phyloP scores from a whole-genome alignment of 1,140 invertebrate species.

The Sminthurides bifidus region DNA sequence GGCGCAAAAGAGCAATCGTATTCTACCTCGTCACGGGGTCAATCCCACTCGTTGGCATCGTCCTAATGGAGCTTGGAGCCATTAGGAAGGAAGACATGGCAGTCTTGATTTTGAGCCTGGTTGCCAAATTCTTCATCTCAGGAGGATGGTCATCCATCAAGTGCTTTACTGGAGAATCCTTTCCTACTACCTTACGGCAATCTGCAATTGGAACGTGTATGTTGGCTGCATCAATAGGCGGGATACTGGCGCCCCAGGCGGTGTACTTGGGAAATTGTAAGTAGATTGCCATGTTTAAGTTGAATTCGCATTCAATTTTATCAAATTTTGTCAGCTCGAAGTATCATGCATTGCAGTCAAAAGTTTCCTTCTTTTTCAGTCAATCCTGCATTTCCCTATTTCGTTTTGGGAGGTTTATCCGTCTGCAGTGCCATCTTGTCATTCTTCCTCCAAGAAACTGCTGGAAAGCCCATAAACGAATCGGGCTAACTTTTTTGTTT shows the following conservation, averaged over 20 bases:
- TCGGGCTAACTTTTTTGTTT: too few species aligned
- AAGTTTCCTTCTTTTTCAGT: slow-evolving; percentile 2
- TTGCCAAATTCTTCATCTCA: slow-evolving; percentile 3
- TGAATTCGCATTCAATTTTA: background rate
- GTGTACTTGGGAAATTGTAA: slow-evolving; percentile 10
- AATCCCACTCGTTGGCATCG: background rate
- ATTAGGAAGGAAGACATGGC: background rate
- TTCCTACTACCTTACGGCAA: slow-evolving; percentile 6
- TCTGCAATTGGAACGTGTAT: background rate
- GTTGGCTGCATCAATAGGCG: slow-evolving; percentile 5
- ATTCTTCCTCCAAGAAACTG: slow-evolving; percentile 7
- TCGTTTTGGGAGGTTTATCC: slow-evolving; percentile 12
- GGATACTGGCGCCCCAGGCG: slow-evolving; percentile 8
- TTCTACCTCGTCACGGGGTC: background rate
- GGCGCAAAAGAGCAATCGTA: slow-evolving; percentile 1
- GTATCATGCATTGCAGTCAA: too few species aligned
- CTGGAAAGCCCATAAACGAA: slow-evolving; percentile 11
- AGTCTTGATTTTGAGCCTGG: background rate
- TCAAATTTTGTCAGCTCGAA: background rate
- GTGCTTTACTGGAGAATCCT: slow-evolving; percentile 17
- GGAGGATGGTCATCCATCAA: background rate
- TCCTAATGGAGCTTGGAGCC: slow-evolving; percentile 9
- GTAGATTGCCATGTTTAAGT: background rate
- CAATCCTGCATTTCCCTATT: slow-evolving; percentile 8
- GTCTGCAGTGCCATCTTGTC: slow-evolving; percentile 3